Base-by-base conservation (phyloP, 2,113 vertebrate genomes). In the Planiliza haematocheilus region DNA sequence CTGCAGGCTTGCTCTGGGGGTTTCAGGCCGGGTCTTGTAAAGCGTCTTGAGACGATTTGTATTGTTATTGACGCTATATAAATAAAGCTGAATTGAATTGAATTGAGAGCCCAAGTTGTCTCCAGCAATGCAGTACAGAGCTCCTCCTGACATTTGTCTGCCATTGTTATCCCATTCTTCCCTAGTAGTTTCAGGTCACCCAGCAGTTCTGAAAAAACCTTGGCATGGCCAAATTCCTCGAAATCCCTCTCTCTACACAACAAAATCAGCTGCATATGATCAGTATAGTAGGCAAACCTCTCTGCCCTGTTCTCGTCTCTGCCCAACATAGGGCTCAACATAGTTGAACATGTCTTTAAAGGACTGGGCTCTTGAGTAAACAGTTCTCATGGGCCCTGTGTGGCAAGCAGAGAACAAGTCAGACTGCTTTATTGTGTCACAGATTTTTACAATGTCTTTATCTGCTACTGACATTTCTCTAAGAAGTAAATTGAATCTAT, bases 181-280 rank as follows among this genome's bases (percentile, higher is more conserved):
- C 83, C 83, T 8, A 81, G 17, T 12, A 18, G 3, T 70, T 77
- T 76, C 37, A 87, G 30, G 1, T 82, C 76, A 18, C 43, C 4
- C 1, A 82, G 13, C 11, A 87, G 6, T 34, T 69, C 48, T 10
- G 74, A 73, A 17, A 81, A 82, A 17, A 76, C 53, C 13, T 51
- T 79, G n/a, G 36, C 38, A 38, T 60, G 53, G 13, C 50, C 70
- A 73, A 83, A 83, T 18, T 57, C 18, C 39, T 85, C 77, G 10
- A 83, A 74, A 12, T 77, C 60, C 10, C 70, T 82, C 66, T 82
- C 83, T 72, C 17, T 69, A 68, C 77, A 69, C 46, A 86, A 13
- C 18, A 79, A 49, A 18, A 83, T 49, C 38, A 82, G 64, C 37
- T 48, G 48, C 83, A 83, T 83, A 14, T 83, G 51, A 3, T 81